Base-by-base conservation (phyloP, 2,888 invertebrate species). In the Parelbella ahira region DNA sequence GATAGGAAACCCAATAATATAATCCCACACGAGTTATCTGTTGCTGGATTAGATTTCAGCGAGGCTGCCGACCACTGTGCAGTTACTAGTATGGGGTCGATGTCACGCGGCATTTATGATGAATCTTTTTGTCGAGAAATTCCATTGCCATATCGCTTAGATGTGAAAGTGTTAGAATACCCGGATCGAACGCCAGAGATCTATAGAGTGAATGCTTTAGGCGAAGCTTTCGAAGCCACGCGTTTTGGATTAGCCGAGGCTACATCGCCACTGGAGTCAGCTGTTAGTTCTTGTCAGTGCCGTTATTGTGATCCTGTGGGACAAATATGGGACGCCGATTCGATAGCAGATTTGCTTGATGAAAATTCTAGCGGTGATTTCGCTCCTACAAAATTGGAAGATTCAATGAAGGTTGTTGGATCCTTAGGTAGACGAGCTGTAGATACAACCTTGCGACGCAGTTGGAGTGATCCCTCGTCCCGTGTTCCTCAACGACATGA, bases 271-370 rank as follows among this genome's bases (percentile, higher is more conserved):
- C 70, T 69, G 1, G 87, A 87, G 55, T 87, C 87, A 33, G 86
- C 84, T 13, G 83, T 81, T 47, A 88, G 78, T 55, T 81, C 82
- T 47, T 93, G 93, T 74, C 93, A 93, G 80, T 93, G 93, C 72
- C 90, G 92, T 30, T 93, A 93, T 58, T 93, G 93, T 74, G 93
- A 93, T 65, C 93, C 93, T 0, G 89, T 91, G 10, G 92, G 92
- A 36, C 90, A 92, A 68, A 92, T 93, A 51, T 93, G 93, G 93
- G 93, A 93, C 68, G 89, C 91, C 7, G 91, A 92, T 65, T 89
- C 90, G 19, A 89, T 90, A 56, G 79, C 87, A 41, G 78, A 82
- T 63, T 68, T 86, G 48, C 67, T 80, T n/a, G 74, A 88, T 48
- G 83, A 87, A 52, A 86, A 82, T 63, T 84, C 87, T 19, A 75